Conservation (phyloP, 92 coral and sea anemone genomes). For the Diadumene lineata region DNA sequence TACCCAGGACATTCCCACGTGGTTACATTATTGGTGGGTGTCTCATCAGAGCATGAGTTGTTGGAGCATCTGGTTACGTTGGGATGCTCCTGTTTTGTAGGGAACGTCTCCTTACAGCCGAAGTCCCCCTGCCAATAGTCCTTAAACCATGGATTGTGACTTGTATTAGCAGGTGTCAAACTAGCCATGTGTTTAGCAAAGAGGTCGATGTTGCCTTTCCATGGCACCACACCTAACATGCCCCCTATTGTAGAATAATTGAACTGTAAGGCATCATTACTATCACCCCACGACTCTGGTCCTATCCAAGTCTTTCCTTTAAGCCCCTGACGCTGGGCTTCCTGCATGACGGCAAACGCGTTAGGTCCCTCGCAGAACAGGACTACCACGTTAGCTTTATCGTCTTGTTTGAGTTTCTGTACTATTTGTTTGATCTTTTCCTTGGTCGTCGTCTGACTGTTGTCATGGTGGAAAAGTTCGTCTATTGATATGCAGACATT, state of each 20-base stretch:
- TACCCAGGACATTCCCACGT: slow-evolving; percentile 30
- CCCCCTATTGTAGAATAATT: slow-evolving; percentile 75
- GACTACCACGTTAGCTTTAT: slow-evolving; percentile 71
- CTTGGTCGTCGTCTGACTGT: slow-evolving; percentile 62
- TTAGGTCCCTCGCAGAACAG: slow-evolving; percentile 86
- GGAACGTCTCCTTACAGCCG: slow-evolving; percentile 41
- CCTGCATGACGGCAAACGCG: slow-evolving; percentile 77
- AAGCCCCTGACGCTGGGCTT: slow-evolving; percentile 82
- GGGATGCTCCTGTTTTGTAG: background rate
- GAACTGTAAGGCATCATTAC: slow-evolving; percentile 50
- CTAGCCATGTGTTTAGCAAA: slow-evolving; percentile 71
- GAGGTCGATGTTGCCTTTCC: slow-evolving; percentile 54
- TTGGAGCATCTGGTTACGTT: slow-evolving; percentile 8
- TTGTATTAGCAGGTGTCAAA: slow-evolving; percentile 58
- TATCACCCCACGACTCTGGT: slow-evolving; percentile 96
- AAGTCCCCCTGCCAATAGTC: slow-evolving; percentile 81
- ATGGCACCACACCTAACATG: slow-evolving; percentile 82
- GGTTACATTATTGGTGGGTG: background rate
- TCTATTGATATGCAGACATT: slow-evolving; percentile 86
- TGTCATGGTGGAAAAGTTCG: slow-evolving; percentile 82
- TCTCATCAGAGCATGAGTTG: background rate
- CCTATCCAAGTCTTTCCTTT: slow-evolving; percentile 92
- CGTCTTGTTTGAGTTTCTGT: slow-evolving; percentile 62
- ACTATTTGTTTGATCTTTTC: slow-evolving; percentile 67
- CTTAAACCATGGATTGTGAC: slow-evolving; percentile 82